These are phyloP conservation scores for Dromas ardeola DNA, from an alignment of 2,113 vertebrate genomes.

Conservation along the genomic window DNA sequence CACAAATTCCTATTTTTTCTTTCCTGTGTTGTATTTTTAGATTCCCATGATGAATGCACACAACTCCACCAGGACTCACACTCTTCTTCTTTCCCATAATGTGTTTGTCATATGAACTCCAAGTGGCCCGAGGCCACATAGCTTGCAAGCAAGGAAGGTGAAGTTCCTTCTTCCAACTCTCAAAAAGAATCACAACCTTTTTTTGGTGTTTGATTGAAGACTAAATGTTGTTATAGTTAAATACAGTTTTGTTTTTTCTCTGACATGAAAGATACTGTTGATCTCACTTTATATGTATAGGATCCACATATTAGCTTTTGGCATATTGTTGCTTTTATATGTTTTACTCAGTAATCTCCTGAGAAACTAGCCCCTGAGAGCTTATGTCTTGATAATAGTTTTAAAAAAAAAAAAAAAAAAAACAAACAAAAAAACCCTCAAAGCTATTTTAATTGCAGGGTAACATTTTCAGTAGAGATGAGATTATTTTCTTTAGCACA, in stretches of 20 bases:
- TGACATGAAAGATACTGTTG: neutral
- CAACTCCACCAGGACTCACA: neutral
- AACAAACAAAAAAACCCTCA: neutral
- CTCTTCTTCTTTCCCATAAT: neutral
- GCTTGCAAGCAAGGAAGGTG: neutral
- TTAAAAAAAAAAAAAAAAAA: neutral
- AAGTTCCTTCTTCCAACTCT: neutral
- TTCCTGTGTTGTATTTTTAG: neutral
- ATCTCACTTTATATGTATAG: neutral
- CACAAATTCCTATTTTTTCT: neutral
- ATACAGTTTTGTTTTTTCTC: neutral
- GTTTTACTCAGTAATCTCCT: neutral
- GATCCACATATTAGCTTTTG: neutral
- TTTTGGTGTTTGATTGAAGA: neutral
- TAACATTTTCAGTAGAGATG: neutral
- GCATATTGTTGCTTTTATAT: neutral
- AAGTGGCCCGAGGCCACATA: neutral
- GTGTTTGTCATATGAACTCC: neutral
- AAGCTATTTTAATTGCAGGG: neutral
- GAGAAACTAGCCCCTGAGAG: neutral
- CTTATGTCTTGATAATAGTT: neutral
- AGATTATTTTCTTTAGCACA: neutral
- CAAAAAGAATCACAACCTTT: neutral
- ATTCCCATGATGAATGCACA: neutral
- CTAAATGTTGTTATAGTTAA: neutral